A percentile compares a stretch with the other conserved stretches of the same genome.
These are phyloP conservation scores for Hoplostethus mediterraneus DNA, from an alignment of 2,797 vertebrate genomes.

Conservation along the genomic window DNA sequence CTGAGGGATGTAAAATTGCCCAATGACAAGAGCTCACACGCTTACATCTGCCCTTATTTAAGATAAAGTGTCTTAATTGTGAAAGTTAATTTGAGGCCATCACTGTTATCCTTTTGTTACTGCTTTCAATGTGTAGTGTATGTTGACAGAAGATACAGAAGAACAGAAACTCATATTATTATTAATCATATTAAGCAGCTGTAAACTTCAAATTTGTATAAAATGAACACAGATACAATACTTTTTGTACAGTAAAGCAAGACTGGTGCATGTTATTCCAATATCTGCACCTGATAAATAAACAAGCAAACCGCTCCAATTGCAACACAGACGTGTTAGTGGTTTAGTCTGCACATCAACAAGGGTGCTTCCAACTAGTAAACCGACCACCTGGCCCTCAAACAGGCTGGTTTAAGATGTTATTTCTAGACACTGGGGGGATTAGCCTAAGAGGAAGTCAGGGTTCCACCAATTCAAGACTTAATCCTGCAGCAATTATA, in stretches of 20 bases:
- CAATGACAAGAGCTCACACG: not conserved
- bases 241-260: no score
- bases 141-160: not conserved
- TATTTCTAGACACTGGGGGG: constrained; percentile 73
- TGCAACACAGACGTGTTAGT: not conserved
- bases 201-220: no score
- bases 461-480: constrained; percentile 64
- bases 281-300: not conserved
- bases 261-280: not conserved
- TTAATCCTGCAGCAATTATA: constrained; percentile 64
- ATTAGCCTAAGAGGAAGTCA: constrained; percentile 69
- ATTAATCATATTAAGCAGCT: no score
- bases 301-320: not conserved
- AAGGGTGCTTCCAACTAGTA: constrained; percentile 22
- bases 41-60: not conserved
- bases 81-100: not conserved
- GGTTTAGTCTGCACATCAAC: not conserved
- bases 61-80: no score
- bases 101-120: not conserved
- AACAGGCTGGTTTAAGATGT: constrained; percentile 46
- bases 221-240: no score
- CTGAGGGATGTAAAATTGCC: constrained; percentile 16
- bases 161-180: no score
- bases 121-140: not conserved
- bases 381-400: constrained; percentile 24